Evolutionary conservation across 2,797 vertebrate species (phyloP).

Genomic region (Hippocampus kuda): DNA sequence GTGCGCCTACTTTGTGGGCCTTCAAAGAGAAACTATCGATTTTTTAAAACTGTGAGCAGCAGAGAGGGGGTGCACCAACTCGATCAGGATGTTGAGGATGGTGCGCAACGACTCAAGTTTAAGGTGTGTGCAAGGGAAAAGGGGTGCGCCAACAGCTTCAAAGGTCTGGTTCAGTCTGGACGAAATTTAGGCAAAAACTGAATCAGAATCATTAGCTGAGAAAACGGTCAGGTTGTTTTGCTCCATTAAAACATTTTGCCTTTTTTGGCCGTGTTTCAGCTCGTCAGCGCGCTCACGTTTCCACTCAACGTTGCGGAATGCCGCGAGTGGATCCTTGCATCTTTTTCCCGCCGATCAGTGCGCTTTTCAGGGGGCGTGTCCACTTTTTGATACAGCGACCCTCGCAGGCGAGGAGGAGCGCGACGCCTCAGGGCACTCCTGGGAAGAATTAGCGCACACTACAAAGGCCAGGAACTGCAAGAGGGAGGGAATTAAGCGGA

Average conservation of each 20-base stretch:
- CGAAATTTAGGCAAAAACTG: too few species aligned
- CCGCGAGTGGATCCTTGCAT: background rate
- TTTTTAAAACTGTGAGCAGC: too few species aligned
- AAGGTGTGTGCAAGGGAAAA: background rate
- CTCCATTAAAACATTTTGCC: background rate
- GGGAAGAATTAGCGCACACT: slow-evolving; percentile 50
- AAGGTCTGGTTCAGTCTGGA: too few species aligned
- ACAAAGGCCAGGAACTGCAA: slow-evolving; percentile 43
- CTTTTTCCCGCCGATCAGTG: background rate
- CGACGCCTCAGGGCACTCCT: slow-evolving; percentile 32
- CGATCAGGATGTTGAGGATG: too few species aligned
- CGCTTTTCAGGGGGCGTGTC: background rate
- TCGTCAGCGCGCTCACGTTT: background rate
- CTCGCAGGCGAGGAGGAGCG: background rate
- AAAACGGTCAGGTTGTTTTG: too few species aligned
- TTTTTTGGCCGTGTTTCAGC: background rate
- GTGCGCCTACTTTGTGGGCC: too few species aligned
- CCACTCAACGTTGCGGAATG: background rate
- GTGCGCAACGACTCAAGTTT: too few species aligned
- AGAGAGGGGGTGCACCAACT: too few species aligned
- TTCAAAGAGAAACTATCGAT: too few species aligned
- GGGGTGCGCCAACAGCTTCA: too few species aligned
- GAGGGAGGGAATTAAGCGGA: slow-evolving; percentile 49
- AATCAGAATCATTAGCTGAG: too few species aligned
- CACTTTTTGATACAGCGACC: background rate